Evolutionary conservation across 2,888 invertebrate genomes (phyloP), one percentile per base, ranked within the genome.

Genomic region (Calameuta filiformis): DNA sequence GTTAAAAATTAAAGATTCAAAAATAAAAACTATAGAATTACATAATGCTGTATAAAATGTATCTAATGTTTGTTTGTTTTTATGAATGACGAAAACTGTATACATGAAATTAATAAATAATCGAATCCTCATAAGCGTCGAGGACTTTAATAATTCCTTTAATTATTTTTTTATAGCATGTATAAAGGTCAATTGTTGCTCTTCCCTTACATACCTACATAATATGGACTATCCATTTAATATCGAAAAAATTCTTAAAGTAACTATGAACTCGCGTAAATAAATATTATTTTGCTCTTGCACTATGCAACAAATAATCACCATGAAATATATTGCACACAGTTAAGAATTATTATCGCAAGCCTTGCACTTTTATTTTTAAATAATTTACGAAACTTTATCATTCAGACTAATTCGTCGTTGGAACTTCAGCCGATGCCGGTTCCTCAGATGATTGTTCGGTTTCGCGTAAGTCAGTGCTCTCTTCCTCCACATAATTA

Each of bases 401-500:
- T 56, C 23, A 56, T 56, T 9, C 23, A 23, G 56, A 56, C 15
- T 56, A 56, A 9, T 56, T 56, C 23, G 56, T 56, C 23, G 56
- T 23, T 56, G 56, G 23, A 56, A 1, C 2, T 56, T 56, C 56
- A 15, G 2, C 56, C 23, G 23, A 9, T 56, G 23, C 23, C 23
- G 56, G 56, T 56, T 56, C 23, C 56, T 56, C 56, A 9, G 56
- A 56, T 6, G 56, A 56, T 56, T 56, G 56, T 56, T 56, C 56
- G 23, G 2, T 74, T 37, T 34, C 34, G 23, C 30, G 12, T 37
- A 35, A 30, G 11, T 74, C 31, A 74, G 74, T 74, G 34, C 30
- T 74, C 34, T 74, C 35, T 37, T 34, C 23, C 30, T 75, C 68
- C 12, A 56, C 75, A 33, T 75, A 37, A 56, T 73, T 73, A 15